Evolutionary conservation across 2,113 vertebrate species (phyloP), one percentile per base, ranked within the genome.

Genomic region (Psittacus erithacus): DNA sequence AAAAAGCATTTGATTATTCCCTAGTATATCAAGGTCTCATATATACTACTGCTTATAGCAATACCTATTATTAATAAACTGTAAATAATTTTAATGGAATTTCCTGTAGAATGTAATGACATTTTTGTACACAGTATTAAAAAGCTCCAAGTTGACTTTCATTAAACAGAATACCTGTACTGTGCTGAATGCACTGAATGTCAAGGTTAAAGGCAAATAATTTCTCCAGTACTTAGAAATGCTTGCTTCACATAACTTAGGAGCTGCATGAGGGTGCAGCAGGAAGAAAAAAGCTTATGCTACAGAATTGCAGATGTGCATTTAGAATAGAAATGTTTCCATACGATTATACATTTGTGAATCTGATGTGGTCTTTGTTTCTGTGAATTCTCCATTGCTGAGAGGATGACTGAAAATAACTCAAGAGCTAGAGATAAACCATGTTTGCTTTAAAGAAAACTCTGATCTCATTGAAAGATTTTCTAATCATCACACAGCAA

Each of bases 381-480:
- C 94, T 92, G n/a, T 65, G 71, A 95, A 76, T 95, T 97, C 60
- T 95, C 82, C 88, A 85, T 78, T 93, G 74, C 90, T 96, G 46
- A 94, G 92, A 83, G 22, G 4, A 33, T 91, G 76, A 94, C 96
- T 88, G 60, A 96, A 95, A 97, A 91, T 90, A 97, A 94, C 33
- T 92, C 70, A 94, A 97, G 62, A 96, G 57, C 50, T 73, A 85
- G 31, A 82, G 52, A 95, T 74, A 90, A 92, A 88, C 38, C 5
- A 1, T 73, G 43, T 84, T 95, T 90, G 27, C 59, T 38, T 96
- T 88, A 95, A 96, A 94, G 57, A 71, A 95, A 95, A 90, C 39
- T 13, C 27, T 94, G 29, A 93, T 93, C 78, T 92, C 74, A 93
- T 96, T 93, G 92, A 79, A 88, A 88, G 38, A 46, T 95, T 97